phyloP scores from a whole-genome alignment of 2,888 invertebrate species.

The Ectropis crepuscularia region DNA sequence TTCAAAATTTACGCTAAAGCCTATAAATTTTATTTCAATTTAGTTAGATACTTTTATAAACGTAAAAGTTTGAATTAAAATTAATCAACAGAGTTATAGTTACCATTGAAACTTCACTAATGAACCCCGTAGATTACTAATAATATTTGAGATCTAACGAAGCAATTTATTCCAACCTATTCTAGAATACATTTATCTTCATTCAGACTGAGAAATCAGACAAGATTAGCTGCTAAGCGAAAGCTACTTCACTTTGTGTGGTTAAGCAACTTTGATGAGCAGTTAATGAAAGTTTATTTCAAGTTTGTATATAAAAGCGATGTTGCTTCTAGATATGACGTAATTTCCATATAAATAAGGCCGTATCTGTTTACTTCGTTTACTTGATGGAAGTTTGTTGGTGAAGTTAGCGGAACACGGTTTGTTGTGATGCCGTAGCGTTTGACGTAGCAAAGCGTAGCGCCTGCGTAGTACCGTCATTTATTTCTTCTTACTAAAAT shows the following conservation, averaged over 20 bases:
- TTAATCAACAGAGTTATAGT: too few species aligned
- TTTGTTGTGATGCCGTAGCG: not conserved
- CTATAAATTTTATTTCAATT: too few species aligned
- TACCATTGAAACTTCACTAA: not conserved
- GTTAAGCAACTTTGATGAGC: constrained; percentile 15
- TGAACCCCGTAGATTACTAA: not conserved
- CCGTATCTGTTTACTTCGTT: constrained; percentile 1
- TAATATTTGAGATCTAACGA: not conserved
- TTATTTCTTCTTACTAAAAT: too few species aligned
- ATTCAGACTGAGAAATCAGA: constrained; percentile 4
- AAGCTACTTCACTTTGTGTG: constrained; percentile 5
- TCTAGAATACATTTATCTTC: constrained; percentile 10
- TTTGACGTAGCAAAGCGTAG: not conserved
- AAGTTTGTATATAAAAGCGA: constrained; percentile 11
- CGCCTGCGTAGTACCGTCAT: not conserved
- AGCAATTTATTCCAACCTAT: not conserved
- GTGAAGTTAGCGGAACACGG: not conserved
- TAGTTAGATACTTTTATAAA: too few species aligned
- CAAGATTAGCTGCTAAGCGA: constrained; percentile 3
- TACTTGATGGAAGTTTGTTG: not conserved
- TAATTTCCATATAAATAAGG: not conserved
- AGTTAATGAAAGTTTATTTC: constrained; percentile 3
- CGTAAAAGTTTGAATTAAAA: too few species aligned
- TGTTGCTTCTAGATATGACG: constrained; percentile 1
- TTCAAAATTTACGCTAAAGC: too few species aligned